Base-by-base conservation (phyloP, 2,888 invertebrate species). In the Axea sp. region DNA sequence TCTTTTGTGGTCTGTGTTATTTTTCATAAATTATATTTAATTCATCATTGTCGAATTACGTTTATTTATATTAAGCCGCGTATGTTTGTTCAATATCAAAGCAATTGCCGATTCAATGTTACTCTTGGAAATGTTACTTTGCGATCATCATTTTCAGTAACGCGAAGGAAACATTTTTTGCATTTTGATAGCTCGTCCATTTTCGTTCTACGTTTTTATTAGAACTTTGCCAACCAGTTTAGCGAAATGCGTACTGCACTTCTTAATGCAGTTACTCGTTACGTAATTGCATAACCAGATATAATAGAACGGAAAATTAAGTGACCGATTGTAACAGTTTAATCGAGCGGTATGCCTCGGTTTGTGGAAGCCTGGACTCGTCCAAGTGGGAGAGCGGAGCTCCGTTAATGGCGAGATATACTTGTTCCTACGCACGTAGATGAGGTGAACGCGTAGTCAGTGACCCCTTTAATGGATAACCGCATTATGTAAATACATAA, bases 401-500 rank as follows among this genome's bases (percentile, higher is more conserved):
- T 24, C 49, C 47, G 59, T 68, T 68, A 68, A 64, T 49, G 55
- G 62, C 47, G 22, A 24, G 55, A 39, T 39, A 30, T 19, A 33
- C 60, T 35, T 45, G 53, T 64, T 64, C 62, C 55, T 64, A 57
- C 57, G 71, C 57, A 30, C 35, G 49, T 9, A 43, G 49, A 47
- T 59, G 68, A 68, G 59, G 55, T 49, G 62, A 60, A 22, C 49
- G 45, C 68, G 59, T 68, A 68, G 39, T 35, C 55, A 41, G 71
- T 71, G 71, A 71, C 72, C 72, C 64, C 64, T 24, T 72, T 72
- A 72, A 57, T 71, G 71, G 62, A 53, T 41, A 62, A 59, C 59
- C 72, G 72, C 78, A 75, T 83, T 83, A 82, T 80, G 79, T 79
- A 79, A 81, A 80, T 80, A 30, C 43, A 43, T 51, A 76, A 64